Conservation (phyloP, 1,140 invertebrate genomes). For the Aplysia californica region DNA sequence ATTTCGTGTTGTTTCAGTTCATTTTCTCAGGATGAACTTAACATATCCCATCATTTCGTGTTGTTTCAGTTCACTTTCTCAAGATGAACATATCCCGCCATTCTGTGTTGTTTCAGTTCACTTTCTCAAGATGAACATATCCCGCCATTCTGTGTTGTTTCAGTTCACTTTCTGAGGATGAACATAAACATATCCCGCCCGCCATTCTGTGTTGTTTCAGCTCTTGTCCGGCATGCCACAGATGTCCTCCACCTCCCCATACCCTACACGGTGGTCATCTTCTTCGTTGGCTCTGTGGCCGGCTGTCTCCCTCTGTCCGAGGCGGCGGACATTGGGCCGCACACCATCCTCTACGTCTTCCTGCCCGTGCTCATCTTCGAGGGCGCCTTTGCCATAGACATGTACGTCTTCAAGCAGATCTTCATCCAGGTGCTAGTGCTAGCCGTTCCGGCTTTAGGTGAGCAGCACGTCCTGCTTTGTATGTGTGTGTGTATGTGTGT, state of each 20-base stretch:
- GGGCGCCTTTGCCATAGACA: slow-evolving; percentile 68
- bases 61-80: not conserved
- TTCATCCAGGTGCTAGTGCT: slow-evolving; percentile 67
- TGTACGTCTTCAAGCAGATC: slow-evolving; percentile 67
- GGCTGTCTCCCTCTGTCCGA: slow-evolving; percentile 39
- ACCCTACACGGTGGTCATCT: slow-evolving; percentile 64
- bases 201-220: slow-evolving; percentile 38
- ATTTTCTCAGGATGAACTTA: not conserved
- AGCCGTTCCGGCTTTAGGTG: slow-evolving; percentile 64
- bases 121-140: not conserved
- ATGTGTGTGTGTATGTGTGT: no score
- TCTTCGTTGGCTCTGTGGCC: slow-evolving; percentile 56
- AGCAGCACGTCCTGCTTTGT: no score
- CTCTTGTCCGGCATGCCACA: slow-evolving; percentile 47
- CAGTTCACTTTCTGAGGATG: no score
- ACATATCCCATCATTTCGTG: not conserved
- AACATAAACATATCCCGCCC: not conserved
- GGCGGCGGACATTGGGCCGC: slow-evolving; percentile 60
- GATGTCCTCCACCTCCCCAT: slow-evolving; percentile 48
- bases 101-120: not conserved
- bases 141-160: no score
- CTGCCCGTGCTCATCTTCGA: slow-evolving; percentile 71
- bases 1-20: no score
- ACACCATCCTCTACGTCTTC: slow-evolving; percentile 67
- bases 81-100: not conserved